These are phyloP conservation scores for Fabriciana adippe DNA, from an alignment of 2,888 invertebrate species.

Conservation along the genomic window DNA sequence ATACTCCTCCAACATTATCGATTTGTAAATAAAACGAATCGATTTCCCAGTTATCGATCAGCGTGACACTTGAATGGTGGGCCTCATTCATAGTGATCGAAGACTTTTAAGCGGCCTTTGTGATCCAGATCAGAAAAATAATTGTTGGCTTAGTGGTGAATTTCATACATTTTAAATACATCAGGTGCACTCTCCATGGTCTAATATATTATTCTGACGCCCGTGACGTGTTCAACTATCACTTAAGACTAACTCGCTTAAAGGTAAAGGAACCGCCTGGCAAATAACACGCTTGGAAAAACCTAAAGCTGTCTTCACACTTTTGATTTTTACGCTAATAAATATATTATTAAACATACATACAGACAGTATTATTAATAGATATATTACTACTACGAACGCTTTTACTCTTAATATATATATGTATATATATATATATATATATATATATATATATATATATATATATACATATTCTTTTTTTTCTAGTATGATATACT, in stretches of 20 bases:
- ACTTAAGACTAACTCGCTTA: slow-evolving; percentile 9
- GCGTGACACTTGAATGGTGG: slow-evolving; percentile 73
- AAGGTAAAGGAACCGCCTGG: neutral
- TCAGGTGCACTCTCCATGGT: slow-evolving; percentile 5
- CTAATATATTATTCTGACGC: slow-evolving; percentile 20
- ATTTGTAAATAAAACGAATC: slow-evolving; percentile 42
- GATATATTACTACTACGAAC: too few relatives aligned
- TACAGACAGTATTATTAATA: too few relatives aligned
- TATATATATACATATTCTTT: too few relatives aligned
- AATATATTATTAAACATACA: too few relatives aligned
- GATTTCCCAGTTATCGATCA: slow-evolving; percentile 36
- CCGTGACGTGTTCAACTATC: slow-evolving; percentile 8
- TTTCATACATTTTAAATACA: slow-evolving; percentile 49
- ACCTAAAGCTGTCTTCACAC: neutral
- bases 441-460: too few relatives aligned
- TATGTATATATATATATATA: too few relatives aligned
- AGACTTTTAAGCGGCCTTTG: slow-evolving; percentile 42
- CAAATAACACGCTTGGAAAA: slow-evolving; percentile 1
- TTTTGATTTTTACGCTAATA: too few relatives aligned
- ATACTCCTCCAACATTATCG: slow-evolving; percentile 26
- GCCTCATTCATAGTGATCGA: slow-evolving; percentile 73
- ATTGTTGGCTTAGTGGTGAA: slow-evolving; percentile 45
- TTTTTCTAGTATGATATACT: too few relatives aligned
- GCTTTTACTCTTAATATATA: too few relatives aligned
- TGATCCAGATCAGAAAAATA: slow-evolving; percentile 61